Base-by-base conservation (phyloP, 2,888 invertebrate species). In the Pinctada fucata region DNA sequence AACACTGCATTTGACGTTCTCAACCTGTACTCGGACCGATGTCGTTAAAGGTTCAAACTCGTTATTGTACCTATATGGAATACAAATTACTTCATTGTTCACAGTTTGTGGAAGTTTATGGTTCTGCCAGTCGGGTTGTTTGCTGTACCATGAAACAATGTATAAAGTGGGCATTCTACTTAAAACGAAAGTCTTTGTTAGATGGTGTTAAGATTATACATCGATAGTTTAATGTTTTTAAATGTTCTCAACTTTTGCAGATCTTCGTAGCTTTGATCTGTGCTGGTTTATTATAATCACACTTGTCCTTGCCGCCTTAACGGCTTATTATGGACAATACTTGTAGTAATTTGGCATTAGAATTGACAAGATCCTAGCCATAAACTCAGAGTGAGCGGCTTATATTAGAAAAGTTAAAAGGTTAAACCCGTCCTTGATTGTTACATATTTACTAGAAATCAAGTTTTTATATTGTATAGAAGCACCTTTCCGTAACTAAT, bases 51-150 rank as follows among this genome's bases (percentile, higher is more conserved):
- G 58, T 58, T 13, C 58, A 58, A 6, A 10, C 58, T 58, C 58
- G 58, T 6, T 58, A 13, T 58, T 58, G 6, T 58, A 58, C 58
- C 58, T 58, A 58, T 13, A 58, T 58, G 6, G 58, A 6, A 58
- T 58, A 58, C 58, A 58, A 58, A 58, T 58, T 58, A 13, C 58
- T 58, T 58, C 58, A 58, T 58, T 58, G 58, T 58, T 58, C 58
- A 58, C 58, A 58, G 58, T 58, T 58, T 58, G 58, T 58, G 8
- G 58, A 6, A 10, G 58, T 58, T 58, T 58, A 58, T 58, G 58
- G 58, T 6, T 58, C 6, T 58, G 58, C 8, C 58, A 58, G 13
- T 58, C 8, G 58, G 58, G 58, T 58, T 58, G 58, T 58, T 6
- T 58, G 58, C 58, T 13, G 58, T 58, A 58, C 58, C 58, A 58